Conservation (phyloP, 1,140 invertebrate genomes). For the Nephotettix cincticeps region DNA sequence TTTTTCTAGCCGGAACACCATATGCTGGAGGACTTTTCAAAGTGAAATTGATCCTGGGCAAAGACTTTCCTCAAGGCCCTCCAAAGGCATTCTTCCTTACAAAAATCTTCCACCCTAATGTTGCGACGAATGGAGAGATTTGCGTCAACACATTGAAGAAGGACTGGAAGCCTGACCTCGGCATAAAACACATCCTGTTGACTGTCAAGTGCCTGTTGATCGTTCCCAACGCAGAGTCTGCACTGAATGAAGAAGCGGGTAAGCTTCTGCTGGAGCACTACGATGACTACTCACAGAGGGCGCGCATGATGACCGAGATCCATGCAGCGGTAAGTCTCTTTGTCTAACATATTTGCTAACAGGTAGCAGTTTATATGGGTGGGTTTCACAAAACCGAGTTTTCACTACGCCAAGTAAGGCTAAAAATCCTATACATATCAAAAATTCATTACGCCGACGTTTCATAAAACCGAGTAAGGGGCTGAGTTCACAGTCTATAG, state of each 20-base stretch:
- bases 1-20: conserved; percentile 72
- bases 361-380: no score
- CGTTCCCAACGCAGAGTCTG: conserved; percentile 92
- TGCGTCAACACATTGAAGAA: conserved; percentile 97
- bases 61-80: conserved; percentile 90
- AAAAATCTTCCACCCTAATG: conserved; percentile 98
- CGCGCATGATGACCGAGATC: conserved; percentile 93
- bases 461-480: no score
- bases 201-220: conserved; percentile 91
- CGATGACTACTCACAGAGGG: conserved; percentile 85
- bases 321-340: conserved; percentile 74
- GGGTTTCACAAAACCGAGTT: no score
- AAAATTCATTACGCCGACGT: no score
- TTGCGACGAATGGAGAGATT: conserved; percentile 91
- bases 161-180: conserved; percentile 95
- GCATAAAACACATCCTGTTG: conserved; percentile 93
- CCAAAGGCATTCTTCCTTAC: conserved; percentile 95
- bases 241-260: conserved; percentile 91
- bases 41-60: conserved; percentile 87
- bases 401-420: no score
- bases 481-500: no score
- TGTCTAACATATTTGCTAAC: no score
- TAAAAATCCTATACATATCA: no score
- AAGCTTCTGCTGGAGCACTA: conserved; percentile 89
- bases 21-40: conserved; percentile 82